A percentile compares a stretch with the other conserved stretches of the same genome.
Conservation (phyloP, 2,113 vertebrate species). For the Phylloscopus trochiloides region DNA sequence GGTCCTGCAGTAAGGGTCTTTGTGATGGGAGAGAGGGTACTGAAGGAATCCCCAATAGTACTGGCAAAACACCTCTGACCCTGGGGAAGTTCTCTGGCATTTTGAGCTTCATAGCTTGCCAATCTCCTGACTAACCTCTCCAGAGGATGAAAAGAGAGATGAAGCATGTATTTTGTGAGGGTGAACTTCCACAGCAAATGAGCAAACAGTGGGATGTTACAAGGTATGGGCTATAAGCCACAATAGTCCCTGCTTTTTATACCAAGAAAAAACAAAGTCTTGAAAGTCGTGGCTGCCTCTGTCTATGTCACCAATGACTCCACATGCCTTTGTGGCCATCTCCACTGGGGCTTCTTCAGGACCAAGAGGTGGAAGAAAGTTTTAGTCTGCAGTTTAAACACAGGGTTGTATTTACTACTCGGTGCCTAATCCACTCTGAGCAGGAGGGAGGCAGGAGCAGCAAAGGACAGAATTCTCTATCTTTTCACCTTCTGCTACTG, state of each 20-base stretch:
- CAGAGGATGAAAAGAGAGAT: not conserved
- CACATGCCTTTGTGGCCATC: not conserved
- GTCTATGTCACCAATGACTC: no score
- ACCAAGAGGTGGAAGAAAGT: not conserved
- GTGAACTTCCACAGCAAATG: not conserved
- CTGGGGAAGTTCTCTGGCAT: not conserved
- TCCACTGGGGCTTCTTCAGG: fast-evolving
- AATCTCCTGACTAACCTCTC: not conserved
- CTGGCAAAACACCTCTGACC: not conserved
- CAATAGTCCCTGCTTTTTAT: not conserved
- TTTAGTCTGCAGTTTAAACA: not conserved
- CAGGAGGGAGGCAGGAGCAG: not conserved
- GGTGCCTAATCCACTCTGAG: not conserved
- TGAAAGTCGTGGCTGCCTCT: not conserved
- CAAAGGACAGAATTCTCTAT: not conserved
- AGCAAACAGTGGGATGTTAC: not conserved
- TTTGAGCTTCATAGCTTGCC: fast-evolving
- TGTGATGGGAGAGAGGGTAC: not conserved
- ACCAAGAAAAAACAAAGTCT: not conserved
- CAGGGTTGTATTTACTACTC: not conserved
- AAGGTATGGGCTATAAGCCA: not conserved
- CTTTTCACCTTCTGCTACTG: not conserved
- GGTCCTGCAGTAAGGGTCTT: not conserved
- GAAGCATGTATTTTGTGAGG: not conserved
- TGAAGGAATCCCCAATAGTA: fast-evolving